These are phyloP conservation scores for Notolabrus celidotus DNA, from an alignment of 2,797 vertebrate genomes.

Conservation along the genomic window DNA sequence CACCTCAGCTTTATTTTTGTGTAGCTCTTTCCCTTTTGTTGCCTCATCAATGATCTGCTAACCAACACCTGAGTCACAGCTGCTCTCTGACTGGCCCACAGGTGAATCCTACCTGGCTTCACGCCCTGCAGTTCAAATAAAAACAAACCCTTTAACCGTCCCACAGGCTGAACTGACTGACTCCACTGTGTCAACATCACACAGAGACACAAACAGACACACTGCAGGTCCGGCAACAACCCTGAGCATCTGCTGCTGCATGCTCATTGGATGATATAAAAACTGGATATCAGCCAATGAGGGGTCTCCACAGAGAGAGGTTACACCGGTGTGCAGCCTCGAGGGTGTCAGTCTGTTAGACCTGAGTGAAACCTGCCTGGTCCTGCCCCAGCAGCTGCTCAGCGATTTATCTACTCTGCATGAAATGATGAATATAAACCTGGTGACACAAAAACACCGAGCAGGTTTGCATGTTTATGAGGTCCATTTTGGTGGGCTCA, in stretches of 20 bases:
- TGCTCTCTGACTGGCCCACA: constrained; percentile 55
- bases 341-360: neutral
- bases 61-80: constrained; percentile 38
- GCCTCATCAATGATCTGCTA: neutral
- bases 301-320: neutral
- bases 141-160: constrained; percentile 60
- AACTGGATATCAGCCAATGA: constrained; percentile 25
- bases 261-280: constrained; percentile 1
- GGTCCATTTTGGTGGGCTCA: too few species aligned
- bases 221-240: constrained; percentile 5
- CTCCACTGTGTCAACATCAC: constrained; percentile 56
- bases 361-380: constrained; percentile 15
- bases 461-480: too few species aligned
- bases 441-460: too few species aligned
- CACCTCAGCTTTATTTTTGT: too few species aligned
- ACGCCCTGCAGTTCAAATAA: constrained; percentile 65
- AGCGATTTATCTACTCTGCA: neutral
- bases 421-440: too few species aligned
- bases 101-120: constrained; percentile 7
- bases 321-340: constrained; percentile 6
- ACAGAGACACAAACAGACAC: constrained; percentile 11
- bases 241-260: neutral
- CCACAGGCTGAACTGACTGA: constrained; percentile 24
- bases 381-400: constrained; percentile 26
- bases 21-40: too few species aligned